Conservation (phyloP, 2,113 vertebrate species). For the Pygoscelis adeliae region DNA sequence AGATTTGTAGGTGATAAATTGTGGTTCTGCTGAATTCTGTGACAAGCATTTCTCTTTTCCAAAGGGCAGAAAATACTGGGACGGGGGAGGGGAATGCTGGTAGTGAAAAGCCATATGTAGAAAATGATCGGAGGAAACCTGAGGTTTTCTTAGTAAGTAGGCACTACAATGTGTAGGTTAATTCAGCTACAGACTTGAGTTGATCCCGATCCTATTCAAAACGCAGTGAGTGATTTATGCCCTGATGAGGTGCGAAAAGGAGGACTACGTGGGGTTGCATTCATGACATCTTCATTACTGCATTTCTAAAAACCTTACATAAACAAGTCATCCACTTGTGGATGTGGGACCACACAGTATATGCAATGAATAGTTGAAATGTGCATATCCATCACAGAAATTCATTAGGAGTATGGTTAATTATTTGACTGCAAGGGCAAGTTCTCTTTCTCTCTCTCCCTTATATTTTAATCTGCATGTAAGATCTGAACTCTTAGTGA, state of each 20-base stretch:
- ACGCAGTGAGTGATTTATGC: neutral
- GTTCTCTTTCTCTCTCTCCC: neutral
- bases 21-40: neutral
- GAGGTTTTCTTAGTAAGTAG: neutral
- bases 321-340: neutral
- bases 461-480: neutral
- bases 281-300: fast-evolving
- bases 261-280: fast-evolving
- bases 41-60: neutral
- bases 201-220: fast-evolving
- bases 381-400: neutral
- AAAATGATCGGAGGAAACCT: neutral
- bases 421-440: neutral
- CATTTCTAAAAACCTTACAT: neutral
- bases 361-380: neutral
- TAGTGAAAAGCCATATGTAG: neutral
- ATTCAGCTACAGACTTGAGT: neutral
- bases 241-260: neutral
- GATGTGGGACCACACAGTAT: too few relatives aligned
- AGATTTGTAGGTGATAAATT: neutral
- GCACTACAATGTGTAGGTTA: neutral
- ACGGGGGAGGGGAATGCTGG: fast-evolving
- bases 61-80: neutral
- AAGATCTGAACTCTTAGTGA: neutral
- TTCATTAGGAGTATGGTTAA: neutral